These are phyloP conservation scores for Leucosticte australis DNA, from an alignment of 2,113 vertebrate species.

Conservation along the genomic window DNA sequence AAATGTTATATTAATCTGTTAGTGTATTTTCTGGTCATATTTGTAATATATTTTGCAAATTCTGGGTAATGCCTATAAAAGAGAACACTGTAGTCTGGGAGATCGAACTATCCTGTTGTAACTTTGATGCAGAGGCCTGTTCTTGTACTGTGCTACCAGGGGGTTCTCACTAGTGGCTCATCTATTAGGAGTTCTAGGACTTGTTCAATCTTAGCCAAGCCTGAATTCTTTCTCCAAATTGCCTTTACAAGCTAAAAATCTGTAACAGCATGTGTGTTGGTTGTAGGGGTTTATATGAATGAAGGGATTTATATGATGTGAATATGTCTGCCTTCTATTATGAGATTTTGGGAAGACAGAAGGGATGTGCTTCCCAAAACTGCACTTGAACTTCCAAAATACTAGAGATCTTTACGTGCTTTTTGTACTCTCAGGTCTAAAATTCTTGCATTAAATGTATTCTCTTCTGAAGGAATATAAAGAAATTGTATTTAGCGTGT, in stretches of 20 bases:
- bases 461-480: neutral
- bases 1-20: neutral
- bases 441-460: neutral
- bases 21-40: neutral
- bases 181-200: neutral
- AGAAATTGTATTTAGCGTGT: neutral
- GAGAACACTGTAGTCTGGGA: neutral
- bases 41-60: neutral
- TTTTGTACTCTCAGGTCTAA: neutral
- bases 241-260: neutral
- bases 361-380: neutral
- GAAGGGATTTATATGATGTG: neutral
- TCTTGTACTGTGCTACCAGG: neutral
- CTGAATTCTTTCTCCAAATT: neutral
- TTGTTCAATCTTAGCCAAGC: neutral
- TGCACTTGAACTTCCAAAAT: accelerated
- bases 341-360: neutral
- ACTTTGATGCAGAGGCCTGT: neutral
- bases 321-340: neutral
- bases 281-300: neutral
- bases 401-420: neutral
- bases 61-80: neutral
- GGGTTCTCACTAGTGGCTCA: neutral
- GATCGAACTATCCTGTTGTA: neutral
- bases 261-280: neutral